A percentile compares a stretch with the other conserved stretches of the same genome.
Evolutionary conservation across 2,797 vertebrate species (phyloP).

Genomic region (Pseudochirops cupreus): DNA sequence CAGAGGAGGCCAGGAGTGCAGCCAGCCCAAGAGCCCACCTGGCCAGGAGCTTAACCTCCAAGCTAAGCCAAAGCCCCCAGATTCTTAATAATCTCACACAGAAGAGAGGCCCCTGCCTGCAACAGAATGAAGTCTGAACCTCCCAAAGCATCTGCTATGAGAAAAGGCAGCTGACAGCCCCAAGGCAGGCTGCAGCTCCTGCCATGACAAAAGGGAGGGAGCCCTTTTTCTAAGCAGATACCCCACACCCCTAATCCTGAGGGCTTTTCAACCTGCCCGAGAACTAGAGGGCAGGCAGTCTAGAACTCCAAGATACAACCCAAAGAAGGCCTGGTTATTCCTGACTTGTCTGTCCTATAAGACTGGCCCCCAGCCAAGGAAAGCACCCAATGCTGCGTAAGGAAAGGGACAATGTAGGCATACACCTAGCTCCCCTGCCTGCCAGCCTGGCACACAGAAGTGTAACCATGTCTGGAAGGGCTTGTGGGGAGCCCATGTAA

Average conservation of each 20-base stretch:
- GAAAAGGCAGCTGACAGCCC: neutral
- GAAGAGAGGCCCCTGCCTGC: neutral
- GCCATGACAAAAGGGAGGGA: neutral
- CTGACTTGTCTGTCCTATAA: neutral
- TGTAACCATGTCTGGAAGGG: too few relatives aligned
- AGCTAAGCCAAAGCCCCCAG: neutral
- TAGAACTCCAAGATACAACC: neutral
- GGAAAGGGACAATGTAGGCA: too few relatives aligned
- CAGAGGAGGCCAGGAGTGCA: neutral
- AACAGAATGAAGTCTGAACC: neutral
- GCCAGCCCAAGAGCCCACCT: too few relatives aligned
- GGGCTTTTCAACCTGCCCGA: too few relatives aligned
- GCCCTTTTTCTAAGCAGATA: too few relatives aligned
- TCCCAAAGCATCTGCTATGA: neutral
- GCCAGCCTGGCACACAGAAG: too few relatives aligned
- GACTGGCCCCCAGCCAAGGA: neutral
- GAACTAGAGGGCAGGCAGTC: neutral
- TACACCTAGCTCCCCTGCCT: neutral
- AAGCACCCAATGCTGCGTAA: too few relatives aligned
- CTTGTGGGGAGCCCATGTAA: too few relatives aligned
- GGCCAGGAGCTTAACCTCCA: neutral
- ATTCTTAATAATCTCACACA: neutral
- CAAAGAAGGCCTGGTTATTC: neutral
- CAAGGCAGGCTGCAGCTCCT: neutral
- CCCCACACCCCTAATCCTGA: too few relatives aligned